A percentile compares a stretch with the other conserved stretches of the same genome.
phyloP scores from a whole-genome alignment of 2,888 invertebrate genomes.

The Gisinianus flammeolus region DNA sequence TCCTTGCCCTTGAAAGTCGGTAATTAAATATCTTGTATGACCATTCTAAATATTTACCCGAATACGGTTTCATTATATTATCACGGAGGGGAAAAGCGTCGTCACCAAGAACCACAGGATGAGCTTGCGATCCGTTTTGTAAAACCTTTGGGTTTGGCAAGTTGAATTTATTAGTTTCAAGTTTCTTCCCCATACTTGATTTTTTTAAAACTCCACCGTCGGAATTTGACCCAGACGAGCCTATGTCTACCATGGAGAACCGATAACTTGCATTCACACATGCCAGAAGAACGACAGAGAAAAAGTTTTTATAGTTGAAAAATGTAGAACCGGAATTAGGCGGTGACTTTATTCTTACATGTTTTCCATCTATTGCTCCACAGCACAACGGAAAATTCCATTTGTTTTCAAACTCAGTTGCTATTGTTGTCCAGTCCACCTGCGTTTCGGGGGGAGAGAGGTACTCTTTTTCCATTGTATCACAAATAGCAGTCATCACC shows the following conservation, averaged over 20 bases:
- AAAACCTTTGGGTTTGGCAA: conserved; percentile 38
- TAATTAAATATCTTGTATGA: conserved; percentile 43
- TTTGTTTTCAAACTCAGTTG: conserved; percentile 37
- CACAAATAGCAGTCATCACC: conserved; percentile 12
- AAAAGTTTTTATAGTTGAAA: conserved; percentile 54
- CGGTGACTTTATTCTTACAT: conserved; percentile 51
- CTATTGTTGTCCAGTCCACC: background rate
- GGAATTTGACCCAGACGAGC: conserved; percentile 35
- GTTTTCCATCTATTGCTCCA: conserved; percentile 56
- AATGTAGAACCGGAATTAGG: conserved; percentile 45
- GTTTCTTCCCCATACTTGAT: conserved; percentile 23
- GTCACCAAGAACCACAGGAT: conserved; percentile 34
- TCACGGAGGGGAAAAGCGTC: conserved; percentile 34
- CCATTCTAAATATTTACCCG: background rate
- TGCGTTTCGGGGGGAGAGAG: background rate
- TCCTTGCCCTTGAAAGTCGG: conserved; percentile 41
- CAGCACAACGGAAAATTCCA: conserved; percentile 47
- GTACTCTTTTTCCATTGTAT: background rate
- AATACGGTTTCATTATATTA: conserved; percentile 36
- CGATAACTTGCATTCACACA: conserved; percentile 38
- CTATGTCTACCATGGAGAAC: conserved; percentile 45
- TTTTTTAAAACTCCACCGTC: conserved; percentile 43
- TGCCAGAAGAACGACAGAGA: conserved; percentile 42
- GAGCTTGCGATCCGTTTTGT: conserved; percentile 4
- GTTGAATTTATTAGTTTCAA: conserved; percentile 11